Percentiles rank a stretch among this genome's conserved stretches.
Conservation (phyloP, 2,113 vertebrate species). For the Melanotaenia duboulayi region DNA sequence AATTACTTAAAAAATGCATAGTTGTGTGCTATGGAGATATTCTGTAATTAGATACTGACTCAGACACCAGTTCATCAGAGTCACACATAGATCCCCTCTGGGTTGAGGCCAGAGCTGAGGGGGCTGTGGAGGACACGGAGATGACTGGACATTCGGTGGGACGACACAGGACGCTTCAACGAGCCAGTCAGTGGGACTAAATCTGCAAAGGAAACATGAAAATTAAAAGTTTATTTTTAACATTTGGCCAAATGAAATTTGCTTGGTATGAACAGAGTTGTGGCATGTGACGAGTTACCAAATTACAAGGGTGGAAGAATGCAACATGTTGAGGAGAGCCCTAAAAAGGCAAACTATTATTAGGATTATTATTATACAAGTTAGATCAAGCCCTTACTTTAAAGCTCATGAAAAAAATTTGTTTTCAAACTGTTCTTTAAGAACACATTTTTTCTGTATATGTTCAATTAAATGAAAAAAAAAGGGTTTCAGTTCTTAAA, state of each 20-base stretch:
- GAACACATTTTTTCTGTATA: no score
- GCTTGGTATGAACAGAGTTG: not conserved
- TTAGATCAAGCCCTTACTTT: not conserved
- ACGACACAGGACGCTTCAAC: constrained; percentile 88
- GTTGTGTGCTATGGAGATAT: constrained; percentile 66
- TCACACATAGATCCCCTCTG: constrained; percentile 98
- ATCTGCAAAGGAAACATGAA: constrained; percentile 74
- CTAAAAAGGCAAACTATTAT: no score
- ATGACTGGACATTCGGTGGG: constrained; percentile 88
- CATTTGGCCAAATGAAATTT: not conserved
- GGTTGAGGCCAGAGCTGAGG: constrained; percentile 91
- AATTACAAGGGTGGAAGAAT: not conserved
- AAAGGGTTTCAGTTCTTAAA: no score
- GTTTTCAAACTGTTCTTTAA: no score
- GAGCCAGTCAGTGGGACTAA: constrained; percentile 87
- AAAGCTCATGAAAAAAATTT: not conserved
- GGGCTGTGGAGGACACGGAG: constrained; percentile 92
- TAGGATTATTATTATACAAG: no score
- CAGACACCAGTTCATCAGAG: constrained; percentile 22
- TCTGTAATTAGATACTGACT: constrained; percentile 53
- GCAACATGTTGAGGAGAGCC: not conserved
- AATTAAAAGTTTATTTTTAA: not conserved
- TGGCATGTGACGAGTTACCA: not conserved
- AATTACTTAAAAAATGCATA: constrained; percentile 49
- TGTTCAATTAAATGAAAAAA: no score